Percentiles rank a stretch among this genome's conserved stretches.
phyloP scores from a whole-genome alignment of 1,140 invertebrate species.

The Microplitis demolitor region DNA sequence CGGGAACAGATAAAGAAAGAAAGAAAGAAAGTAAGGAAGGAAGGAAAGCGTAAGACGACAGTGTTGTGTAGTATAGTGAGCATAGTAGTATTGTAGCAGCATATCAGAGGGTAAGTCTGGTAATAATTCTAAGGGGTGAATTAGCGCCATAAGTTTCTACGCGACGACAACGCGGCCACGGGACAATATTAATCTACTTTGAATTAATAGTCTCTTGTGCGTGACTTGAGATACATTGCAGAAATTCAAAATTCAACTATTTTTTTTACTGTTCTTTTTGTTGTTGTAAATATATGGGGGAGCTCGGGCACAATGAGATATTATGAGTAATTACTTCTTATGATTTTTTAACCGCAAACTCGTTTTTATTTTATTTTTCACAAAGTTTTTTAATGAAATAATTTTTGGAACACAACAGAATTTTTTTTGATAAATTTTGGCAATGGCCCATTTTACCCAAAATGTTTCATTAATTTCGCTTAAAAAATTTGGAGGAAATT shows the following conservation, averaged over 20 bases:
- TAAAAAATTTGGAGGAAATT: no score
- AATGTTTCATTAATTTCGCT: no score
- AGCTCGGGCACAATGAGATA: no score
- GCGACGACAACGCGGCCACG: conserved; percentile 17
- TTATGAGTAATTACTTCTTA: no score
- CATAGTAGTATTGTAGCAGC: not conserved
- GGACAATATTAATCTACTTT: conserved; percentile 30
- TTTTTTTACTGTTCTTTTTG: not conserved
- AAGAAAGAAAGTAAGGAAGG: not conserved
- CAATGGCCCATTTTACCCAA: no score
- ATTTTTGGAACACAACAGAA: no score
- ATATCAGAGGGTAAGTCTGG: conserved; percentile 17
- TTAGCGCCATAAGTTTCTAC: conserved; percentile 27
- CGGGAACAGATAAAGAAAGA: not conserved
- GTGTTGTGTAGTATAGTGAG: no score
- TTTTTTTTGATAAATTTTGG: no score
- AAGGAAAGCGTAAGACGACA: not conserved
- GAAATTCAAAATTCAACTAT: not conserved
- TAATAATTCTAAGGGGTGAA: conserved; percentile 26
- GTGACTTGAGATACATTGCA: conserved; percentile 17
- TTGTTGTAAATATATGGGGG: no score
- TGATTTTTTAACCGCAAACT: no score
- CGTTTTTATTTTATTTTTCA: no score
- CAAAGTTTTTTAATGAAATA: no score
- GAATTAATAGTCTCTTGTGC: conserved; percentile 25